Evolutionary conservation across 2,113 vertebrate species (phyloP).

Genomic region (Oxyruncus cristatus): DNA sequence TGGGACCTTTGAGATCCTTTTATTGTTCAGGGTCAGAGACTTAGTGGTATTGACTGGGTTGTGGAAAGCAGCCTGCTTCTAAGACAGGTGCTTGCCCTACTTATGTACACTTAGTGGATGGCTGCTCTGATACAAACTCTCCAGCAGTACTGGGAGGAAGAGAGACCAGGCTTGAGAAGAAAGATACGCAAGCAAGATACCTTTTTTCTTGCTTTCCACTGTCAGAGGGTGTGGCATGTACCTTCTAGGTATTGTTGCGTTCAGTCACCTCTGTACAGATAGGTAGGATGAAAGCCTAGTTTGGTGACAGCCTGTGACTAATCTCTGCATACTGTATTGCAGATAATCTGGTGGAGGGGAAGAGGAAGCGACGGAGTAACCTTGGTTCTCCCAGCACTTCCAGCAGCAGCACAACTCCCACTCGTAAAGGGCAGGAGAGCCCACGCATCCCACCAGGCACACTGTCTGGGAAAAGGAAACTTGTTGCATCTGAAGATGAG

Average conservation of each 20-base stretch:
- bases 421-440: conserved; percentile 71
- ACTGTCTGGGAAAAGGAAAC: conserved; percentile 87
- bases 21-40: neutral
- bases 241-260: neutral
- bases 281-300: neutral
- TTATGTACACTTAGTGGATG: neutral
- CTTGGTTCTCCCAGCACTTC: conserved; percentile 75
- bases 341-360: conserved; percentile 98
- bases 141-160: neutral
- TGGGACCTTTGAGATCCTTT: neutral
- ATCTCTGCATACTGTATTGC: neutral
- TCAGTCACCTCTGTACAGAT: neutral
- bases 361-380: conserved; percentile 85
- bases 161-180: neutral
- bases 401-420: conserved; percentile 75
- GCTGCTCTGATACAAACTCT: neutral
- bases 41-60: neutral
- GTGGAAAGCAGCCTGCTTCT: neutral
- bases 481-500: conserved; percentile 77
- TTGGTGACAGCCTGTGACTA: neutral
- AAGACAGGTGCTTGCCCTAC: neutral
- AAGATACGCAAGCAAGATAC: rapidly evolving
- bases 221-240: neutral
- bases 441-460: conserved; percentile 32
- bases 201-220: neutral